Evolutionary conservation across 1,140 invertebrate genomes (phyloP), one percentile per base, ranked within the genome.

Genomic region (Sinella curviseta): DNA sequence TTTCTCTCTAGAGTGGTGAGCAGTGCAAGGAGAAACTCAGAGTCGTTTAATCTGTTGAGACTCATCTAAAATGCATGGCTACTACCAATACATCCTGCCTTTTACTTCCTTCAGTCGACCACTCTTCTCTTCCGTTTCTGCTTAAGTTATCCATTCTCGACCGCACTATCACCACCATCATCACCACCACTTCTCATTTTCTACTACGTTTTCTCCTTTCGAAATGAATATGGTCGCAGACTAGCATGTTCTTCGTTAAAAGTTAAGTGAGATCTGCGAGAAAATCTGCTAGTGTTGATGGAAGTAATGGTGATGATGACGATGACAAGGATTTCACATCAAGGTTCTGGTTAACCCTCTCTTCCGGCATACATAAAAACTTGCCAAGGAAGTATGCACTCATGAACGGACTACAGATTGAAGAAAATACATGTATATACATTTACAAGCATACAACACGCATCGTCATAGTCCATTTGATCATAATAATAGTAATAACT

Each of bases 11-110:
- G 39, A 8, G 8, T 20, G 20, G 8, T 48, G n/a, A 17, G 4
- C 4, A 48, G 39, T 48, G 39, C 39, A 48, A 48, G 39, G 39
- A 48, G n/a, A n/a, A n/a, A n/a, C n/a, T n/a, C n/a, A n/a, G n/a
- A 48, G 4, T 48, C 39, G 17, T 60, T 60, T 60, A 60, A 60
- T 60, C 14, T 60, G 24, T 60, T 4, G 55, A 60, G 14, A 26
- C 55, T 60, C 55, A 60, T 60, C 24, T 26, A 60, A 60, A 60
- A 60, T 60, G 24, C 55, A 60, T 70, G 65, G 31, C 31, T 70
- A 70, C 8, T 33, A 30, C 31, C 12, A 24, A 30, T 31, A 16
- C 30, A 31, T 33, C 65, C 2, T 70, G 65, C 2, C 28, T 33
- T 14, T 3, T 70, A 60, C 3, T n/a, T 4, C 24, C 57, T 16